Evolutionary conservation across 2,888 invertebrate species (phyloP).

Genomic region (Taenaris catops): DNA sequence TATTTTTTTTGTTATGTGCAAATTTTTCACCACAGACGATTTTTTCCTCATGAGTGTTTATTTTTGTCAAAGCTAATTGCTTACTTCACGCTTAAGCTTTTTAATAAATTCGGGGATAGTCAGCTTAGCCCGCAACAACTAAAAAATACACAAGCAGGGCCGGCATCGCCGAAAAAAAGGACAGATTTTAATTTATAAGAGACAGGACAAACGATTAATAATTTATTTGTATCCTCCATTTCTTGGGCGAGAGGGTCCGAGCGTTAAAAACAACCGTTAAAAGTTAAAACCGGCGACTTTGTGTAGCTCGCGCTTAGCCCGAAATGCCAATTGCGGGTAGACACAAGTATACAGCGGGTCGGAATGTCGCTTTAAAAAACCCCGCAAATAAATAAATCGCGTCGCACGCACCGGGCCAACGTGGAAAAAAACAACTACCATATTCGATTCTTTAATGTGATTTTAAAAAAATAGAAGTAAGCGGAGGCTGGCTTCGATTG

Average conservation of each 20-base stretch:
- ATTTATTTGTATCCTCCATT: constrained; percentile 78
- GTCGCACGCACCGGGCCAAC: constrained; percentile 67
- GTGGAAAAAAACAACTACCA: constrained; percentile 70
- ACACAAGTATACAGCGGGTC: constrained; percentile 77
- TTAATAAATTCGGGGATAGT: constrained; percentile 76
- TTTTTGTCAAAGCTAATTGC: constrained; percentile 77
- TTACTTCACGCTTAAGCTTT: constrained; percentile 72
- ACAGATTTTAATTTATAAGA: constrained; percentile 78
- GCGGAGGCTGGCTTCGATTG: constrained; percentile 72
- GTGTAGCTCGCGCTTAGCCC: constrained; percentile 76
- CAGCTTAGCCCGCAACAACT: constrained; percentile 62
- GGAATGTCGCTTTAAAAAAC: constrained; percentile 79
- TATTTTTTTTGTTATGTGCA: no score
- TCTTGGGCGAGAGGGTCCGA: constrained; percentile 67
- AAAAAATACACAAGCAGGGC: constrained; percentile 60
- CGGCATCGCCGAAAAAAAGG: constrained; percentile 65
- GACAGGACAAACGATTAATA: constrained; percentile 81
- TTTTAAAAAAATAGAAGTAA: constrained; percentile 75
- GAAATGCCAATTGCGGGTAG: constrained; percentile 79
- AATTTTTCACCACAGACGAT: constrained; percentile 1
- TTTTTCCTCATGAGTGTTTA: no score
- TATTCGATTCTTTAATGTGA: constrained; percentile 80
- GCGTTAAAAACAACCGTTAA: constrained; percentile 80
- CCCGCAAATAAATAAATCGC: constrained; percentile 78
- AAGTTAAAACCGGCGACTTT: constrained; percentile 60